Conservation (phyloP, 2,888 invertebrate genomes). For the Ornithoptera priamus region DNA sequence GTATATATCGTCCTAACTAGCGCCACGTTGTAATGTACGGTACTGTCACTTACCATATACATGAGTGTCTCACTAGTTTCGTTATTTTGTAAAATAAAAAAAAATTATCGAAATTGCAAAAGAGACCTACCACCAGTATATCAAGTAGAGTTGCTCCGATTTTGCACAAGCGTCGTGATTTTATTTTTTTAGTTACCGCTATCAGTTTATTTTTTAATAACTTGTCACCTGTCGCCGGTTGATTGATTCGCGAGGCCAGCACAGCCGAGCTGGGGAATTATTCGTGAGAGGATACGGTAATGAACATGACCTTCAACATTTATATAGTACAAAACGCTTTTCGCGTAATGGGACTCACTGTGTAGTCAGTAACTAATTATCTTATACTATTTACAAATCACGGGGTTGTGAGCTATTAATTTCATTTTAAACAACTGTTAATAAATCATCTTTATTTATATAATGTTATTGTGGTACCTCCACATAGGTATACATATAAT, state of each 20-base stretch:
- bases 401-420: slow-evolving; percentile 15
- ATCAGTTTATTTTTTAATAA: slow-evolving; percentile 55
- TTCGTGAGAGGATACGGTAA: slow-evolving; percentile 49
- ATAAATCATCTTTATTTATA: slow-evolving; percentile 23
- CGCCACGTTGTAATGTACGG: too few species aligned
- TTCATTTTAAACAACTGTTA: slow-evolving; percentile 21
- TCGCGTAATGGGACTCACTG: slow-evolving; percentile 5
- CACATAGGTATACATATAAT: background rate
- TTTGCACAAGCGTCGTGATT: slow-evolving; percentile 6
- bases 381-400: slow-evolving; percentile 10
- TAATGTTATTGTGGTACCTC: slow-evolving; percentile 8
- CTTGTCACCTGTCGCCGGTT: slow-evolving; percentile 53
- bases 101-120: too few species aligned
- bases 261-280: slow-evolving; percentile 51
- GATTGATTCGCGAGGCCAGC: slow-evolving; percentile 66
- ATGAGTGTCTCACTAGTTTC: too few species aligned
- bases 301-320: slow-evolving; percentile 43
- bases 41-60: too few species aligned
- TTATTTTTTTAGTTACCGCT: slow-evolving; percentile 36
- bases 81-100: too few species aligned
- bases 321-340: slow-evolving; percentile 2
- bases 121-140: too few species aligned
- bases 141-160: background rate
- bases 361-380: slow-evolving; percentile 1
- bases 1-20: too few species aligned